phyloP scores from a whole-genome alignment of 2,113 vertebrate species.

The Sula dactylatra region DNA sequence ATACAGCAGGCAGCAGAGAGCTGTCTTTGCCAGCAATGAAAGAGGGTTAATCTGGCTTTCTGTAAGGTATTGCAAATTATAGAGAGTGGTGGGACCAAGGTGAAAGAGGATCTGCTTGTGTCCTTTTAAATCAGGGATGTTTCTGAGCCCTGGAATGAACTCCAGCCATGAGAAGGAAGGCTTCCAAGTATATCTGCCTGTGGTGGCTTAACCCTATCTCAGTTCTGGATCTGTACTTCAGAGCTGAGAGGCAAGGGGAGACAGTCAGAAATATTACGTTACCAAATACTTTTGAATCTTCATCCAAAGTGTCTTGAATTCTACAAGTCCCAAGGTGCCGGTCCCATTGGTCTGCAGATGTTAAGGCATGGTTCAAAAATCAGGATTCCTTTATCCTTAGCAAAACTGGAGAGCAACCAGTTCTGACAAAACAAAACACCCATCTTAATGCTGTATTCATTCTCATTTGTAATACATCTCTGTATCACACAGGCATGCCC shows the following conservation, averaged over 20 bases:
- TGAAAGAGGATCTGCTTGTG: neutral
- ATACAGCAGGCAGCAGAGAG: neutral
- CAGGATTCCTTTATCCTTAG: neutral
- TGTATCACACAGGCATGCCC: neutral
- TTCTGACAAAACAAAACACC: neutral
- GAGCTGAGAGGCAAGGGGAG: neutral
- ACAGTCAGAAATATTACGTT: constrained; percentile 5
- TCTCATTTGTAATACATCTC: neutral
- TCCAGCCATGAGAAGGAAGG: neutral
- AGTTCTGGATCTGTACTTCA: neutral
- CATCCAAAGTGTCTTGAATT: constrained; percentile 88
- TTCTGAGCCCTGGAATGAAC: neutral
- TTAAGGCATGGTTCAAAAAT: constrained; percentile 42
- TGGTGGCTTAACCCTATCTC: neutral
- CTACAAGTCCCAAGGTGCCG: constrained; percentile 77
- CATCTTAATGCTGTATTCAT: neutral
- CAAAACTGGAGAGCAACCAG: neutral
- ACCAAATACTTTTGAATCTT: constrained; percentile 89
- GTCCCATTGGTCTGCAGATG: constrained; percentile 65
- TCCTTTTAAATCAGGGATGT: neutral
- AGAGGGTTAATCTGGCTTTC: neutral
- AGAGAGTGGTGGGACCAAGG: neutral
- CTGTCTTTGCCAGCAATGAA: neutral
- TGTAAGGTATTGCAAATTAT: neutral
- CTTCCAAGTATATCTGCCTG: neutral